phyloP scores from a whole-genome alignment of 2,888 invertebrate species.

The Axea sp. region DNA sequence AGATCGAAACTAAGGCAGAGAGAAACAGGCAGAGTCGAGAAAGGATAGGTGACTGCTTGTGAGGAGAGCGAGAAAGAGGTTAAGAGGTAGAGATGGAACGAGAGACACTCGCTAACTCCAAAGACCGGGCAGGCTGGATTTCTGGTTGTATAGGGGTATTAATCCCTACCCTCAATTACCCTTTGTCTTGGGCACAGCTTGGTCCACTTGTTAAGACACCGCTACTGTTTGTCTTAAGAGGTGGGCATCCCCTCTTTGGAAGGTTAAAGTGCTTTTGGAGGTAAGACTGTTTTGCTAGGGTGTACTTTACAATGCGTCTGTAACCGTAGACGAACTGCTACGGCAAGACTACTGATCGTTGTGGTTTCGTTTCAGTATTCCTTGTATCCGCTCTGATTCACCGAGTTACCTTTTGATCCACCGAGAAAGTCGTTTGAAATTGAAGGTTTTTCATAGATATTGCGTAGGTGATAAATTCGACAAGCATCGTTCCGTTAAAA shows the following conservation, averaged over 20 bases:
- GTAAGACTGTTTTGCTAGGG: conserved; percentile 75
- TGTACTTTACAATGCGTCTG: conserved; percentile 77
- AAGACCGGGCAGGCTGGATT: conserved; percentile 73
- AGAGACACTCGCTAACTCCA: conserved; percentile 71
- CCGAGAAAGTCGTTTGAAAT: conserved; percentile 52
- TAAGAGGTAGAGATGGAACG: conserved; percentile 57
- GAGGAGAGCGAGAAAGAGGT: conserved; percentile 60
- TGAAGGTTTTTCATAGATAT: conserved; percentile 55
- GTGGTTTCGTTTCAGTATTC: conserved; percentile 72
- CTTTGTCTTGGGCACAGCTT: conserved; percentile 80
- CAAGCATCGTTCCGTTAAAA: conserved; percentile 2
- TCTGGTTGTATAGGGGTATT: conserved; percentile 79
- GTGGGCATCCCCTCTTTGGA: conserved; percentile 68
- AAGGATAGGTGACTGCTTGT: conserved; percentile 63
- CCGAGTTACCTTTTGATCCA: conserved; percentile 49
- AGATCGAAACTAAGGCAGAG: conserved; percentile 66
- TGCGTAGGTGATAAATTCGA: conserved; percentile 26
- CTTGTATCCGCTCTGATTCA: conserved; percentile 61
- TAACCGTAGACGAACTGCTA: conserved; percentile 79
- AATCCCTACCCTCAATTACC: conserved; percentile 80
- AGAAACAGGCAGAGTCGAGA: conserved; percentile 64
- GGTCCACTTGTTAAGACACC: conserved; percentile 80
- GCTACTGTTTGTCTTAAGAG: conserved; percentile 80
- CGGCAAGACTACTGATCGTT: conserved; percentile 78
- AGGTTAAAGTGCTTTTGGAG: conserved; percentile 64